Percentiles rank a stretch among this genome's conserved stretches.
Evolutionary conservation across 2,888 invertebrate genomes (phyloP).

Genomic region (Mactromeris polynyma): DNA sequence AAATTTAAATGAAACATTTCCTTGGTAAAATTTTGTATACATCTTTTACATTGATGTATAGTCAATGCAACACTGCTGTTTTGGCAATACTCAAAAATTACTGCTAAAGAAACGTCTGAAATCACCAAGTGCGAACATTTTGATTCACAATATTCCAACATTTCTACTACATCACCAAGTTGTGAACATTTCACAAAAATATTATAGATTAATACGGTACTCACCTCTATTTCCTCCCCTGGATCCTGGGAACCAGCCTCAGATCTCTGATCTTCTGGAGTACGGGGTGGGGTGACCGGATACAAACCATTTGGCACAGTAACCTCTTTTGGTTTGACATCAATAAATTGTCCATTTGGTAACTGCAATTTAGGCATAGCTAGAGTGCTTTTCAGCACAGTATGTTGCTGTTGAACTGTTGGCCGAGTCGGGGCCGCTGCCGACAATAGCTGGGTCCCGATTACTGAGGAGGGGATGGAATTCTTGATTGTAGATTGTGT

Average conservation of each 20-base stretch:
- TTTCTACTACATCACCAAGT: no score
- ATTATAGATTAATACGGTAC: no score
- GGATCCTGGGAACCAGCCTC: slow-evolving; percentile 48
- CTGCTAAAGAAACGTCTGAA: no score
- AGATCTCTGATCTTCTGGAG: slow-evolving; percentile 74
- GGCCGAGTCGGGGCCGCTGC: neutral
- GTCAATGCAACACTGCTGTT: no score
- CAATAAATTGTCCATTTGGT: slow-evolving; percentile 59
- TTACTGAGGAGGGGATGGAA: neutral
- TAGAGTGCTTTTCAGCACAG: slow-evolving; percentile 36
- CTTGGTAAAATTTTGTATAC: no score
- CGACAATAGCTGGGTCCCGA: slow-evolving; percentile 11
- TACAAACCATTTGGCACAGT: slow-evolving; percentile 79
- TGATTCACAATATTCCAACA: no score
- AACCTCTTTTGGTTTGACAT: slow-evolving; percentile 37
- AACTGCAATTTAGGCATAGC: slow-evolving; percentile 38
- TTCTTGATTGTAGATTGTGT: slow-evolving; percentile 14
- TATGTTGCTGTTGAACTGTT: slow-evolving; percentile 28
- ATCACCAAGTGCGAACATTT: no score
- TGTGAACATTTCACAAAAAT: no score
- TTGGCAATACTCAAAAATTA: no score
- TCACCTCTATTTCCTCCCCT: slow-evolving; percentile 49
- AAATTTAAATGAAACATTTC: no score
- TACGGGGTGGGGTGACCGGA: slow-evolving; percentile 84
- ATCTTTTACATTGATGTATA: no score